Evolutionary conservation across 2,888 invertebrate genomes (phyloP), one percentile per base, ranked within the genome.

Genomic region (Sesia bembeciformis): DNA sequence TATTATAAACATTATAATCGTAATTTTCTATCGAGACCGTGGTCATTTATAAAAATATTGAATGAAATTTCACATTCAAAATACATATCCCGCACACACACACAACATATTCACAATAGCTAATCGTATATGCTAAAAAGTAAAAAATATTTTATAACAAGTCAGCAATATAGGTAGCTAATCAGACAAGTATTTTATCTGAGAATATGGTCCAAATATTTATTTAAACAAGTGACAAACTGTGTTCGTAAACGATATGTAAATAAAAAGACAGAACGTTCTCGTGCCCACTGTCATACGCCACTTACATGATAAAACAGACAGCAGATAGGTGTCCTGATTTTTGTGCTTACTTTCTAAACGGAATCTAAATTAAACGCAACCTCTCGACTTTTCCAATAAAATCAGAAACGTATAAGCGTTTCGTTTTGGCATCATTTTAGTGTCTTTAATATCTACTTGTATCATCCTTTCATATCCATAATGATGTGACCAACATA

Each of bases 261-360:
- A 46, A 46, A 23, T 23, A 46, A 46, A 43, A 7, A 43, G 43
- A 43, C 4, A 43, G 7, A 43, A 43, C 8, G 43, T 43, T 7
- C 8, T 43, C 43, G 43, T 43, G 43, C 8, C 8, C 7, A 8
- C 8, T 43, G 8, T 43, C 43, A 7, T n/a, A 46, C 46, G 23
- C 46, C 23, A 46, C 8, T 46, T 39, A 39, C 50, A 50, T 50
- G 39, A 50, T 7, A 50, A 50, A 50, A 50, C 50, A 23, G 38
- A 39, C 38, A 53, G 23, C 51, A 57, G 50, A 50, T 58, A 57
- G 50, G 49, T 58, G 58, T 65, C 59, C 59, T 54, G 62, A 61
- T 61, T 60, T 60, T 67, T 70, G 64, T 70, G 70, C 63, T 60
- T 57, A 62, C 64, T 71, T 62, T 66, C 63, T 65, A 64, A 60